Evolutionary conservation across 2,888 invertebrate genomes (phyloP).

Genomic region (Lepidocyrtinus sp.): DNA sequence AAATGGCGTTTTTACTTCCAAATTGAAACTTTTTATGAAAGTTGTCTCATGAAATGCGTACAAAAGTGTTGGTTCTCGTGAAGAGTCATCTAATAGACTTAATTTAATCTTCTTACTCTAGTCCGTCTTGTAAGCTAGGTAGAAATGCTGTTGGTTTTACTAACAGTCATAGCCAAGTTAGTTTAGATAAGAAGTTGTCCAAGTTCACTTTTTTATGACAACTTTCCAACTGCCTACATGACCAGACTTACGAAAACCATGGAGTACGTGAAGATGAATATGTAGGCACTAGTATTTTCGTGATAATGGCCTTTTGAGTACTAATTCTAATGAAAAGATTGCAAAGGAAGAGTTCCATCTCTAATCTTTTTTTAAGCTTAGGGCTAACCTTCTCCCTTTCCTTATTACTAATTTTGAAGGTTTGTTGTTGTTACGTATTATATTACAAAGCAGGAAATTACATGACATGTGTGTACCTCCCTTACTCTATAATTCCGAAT

Average conservation of each 20-base stretch:
- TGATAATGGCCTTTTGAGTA: neutral
- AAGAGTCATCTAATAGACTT: conserved; percentile 26
- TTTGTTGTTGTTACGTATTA: conserved; percentile 1
- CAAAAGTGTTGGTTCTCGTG: no score
- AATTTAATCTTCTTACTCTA: conserved; percentile 16
- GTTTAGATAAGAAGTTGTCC: no score
- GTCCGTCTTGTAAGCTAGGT: neutral
- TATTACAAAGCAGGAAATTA: conserved; percentile 14
- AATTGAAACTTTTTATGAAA: neutral
- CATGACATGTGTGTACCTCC: neutral
- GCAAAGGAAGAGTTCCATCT: neutral
- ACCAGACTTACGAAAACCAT: neutral
- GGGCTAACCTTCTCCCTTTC: no score
- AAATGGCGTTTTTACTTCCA: neutral
- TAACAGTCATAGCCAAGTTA: no score
- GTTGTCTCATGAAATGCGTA: neutral
- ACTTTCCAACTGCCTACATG: neutral
- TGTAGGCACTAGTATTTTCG: neutral
- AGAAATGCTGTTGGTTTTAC: no score
- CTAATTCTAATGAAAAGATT: neutral
- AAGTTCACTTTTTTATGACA: neutral
- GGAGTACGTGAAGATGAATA: no score
- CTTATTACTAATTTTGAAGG: neutral
- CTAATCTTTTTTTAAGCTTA: no score
- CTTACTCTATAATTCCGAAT: neutral